Evolutionary conservation across 2,797 vertebrate species (phyloP), one percentile per base, ranked within the genome.

Genomic region (Crypturellus tataupa): DNA sequence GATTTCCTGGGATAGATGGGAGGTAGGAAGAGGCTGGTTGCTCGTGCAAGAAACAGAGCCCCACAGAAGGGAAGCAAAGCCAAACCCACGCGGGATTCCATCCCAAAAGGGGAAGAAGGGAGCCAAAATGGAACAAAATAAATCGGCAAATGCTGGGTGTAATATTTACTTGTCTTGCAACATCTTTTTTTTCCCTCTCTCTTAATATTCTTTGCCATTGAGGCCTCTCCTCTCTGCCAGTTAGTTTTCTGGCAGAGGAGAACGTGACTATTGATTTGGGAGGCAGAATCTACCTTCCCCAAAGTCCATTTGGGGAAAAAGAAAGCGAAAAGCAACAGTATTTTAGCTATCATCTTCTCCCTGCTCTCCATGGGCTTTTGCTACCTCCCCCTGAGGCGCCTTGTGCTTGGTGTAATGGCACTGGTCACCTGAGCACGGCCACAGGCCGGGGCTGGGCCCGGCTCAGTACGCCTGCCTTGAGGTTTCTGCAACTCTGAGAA

Each of bases 401-500:
- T 88, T 62, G 56, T 39, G 40, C 33, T 76, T 80, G 56, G 71
- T 88, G n/a, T 72, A 87, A 46, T 3, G 1, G 47, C 70, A 31
- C 64, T 51, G 1, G 2, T 51, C 75, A 86, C 33, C 27, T 9
- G 31, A 23, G 31, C 53, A 29, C 47, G 89, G 46, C 39, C 42
- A 23, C 27, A 59, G 79, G 85, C 33, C 55, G 71, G 62, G 59
- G 80, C 89, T 6, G 6, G 12, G n/a, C 20, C 39, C 24, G 3
- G 2, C 72, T 73, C 72, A 89, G 7, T 46, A 46, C 1, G 1
- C 33, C 46, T 76, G 63, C 55, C 42, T 78, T 62, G 51, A 73
- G 51, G 16, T 95, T 95, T 94, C 85, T 60, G 23, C 68, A 90
- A 89, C 65, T 80, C 67, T 75, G 72, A 65, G 65, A 93, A 95